Evolutionary conservation across 2,888 invertebrate species (phyloP).

Genomic region (Lomographa bimaculata): DNA sequence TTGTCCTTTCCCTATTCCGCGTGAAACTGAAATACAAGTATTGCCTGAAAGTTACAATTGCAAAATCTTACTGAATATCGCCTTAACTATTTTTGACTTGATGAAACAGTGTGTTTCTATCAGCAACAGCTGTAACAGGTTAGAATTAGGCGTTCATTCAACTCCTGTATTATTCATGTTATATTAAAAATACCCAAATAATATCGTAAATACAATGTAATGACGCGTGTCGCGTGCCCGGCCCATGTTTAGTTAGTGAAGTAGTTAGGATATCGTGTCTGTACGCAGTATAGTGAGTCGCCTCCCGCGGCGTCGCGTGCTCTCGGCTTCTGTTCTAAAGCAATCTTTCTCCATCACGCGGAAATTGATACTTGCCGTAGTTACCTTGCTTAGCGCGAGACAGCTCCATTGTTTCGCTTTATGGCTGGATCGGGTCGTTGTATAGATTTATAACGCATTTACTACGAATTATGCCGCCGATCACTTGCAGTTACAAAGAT

Average conservation of each 20-base stretch:
- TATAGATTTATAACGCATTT: slow-evolving; percentile 18
- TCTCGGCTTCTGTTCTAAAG: slow-evolving; percentile 12
- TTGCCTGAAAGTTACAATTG: too few species aligned
- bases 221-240: slow-evolving; percentile 8
- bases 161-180: too few species aligned
- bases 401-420: slow-evolving; percentile 17
- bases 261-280: slow-evolving; percentile 14
- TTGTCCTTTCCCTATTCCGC: too few species aligned
- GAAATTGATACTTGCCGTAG: slow-evolving; percentile 25
- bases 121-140: too few species aligned
- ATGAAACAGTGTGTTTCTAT: too few species aligned
- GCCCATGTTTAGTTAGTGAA: slow-evolving; percentile 1
- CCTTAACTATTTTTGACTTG: too few species aligned
- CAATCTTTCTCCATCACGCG: slow-evolving; percentile 23
- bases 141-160: too few species aligned
- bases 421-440: slow-evolving; percentile 4
- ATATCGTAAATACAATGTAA: too few species aligned
- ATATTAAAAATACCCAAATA: too few species aligned
- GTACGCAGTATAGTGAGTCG: slow-evolving; percentile 18
- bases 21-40: too few species aligned
- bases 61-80: too few species aligned
- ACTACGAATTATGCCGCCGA: slow-evolving; percentile 3
- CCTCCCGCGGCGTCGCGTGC: slow-evolving; percentile 20
- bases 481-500: neutral
- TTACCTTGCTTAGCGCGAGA: too few species aligned